These are phyloP conservation scores for Odontamblyopus lacepedii DNA, from an alignment of 2,797 vertebrate species.

Conservation along the genomic window DNA sequence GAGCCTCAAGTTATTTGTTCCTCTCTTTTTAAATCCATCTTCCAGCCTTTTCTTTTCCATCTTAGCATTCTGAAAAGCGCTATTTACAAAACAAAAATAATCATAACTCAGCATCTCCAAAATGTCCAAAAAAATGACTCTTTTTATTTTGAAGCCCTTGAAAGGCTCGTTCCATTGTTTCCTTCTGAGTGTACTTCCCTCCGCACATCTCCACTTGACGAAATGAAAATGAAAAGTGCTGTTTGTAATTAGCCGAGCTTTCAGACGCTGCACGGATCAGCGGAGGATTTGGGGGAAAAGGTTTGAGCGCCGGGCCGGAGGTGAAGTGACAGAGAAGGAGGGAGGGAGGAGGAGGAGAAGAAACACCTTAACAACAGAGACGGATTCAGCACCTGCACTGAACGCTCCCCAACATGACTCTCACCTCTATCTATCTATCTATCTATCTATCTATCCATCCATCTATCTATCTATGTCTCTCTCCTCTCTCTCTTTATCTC, in stretches of 20 bases:
- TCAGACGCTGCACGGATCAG: constrained; percentile 50
- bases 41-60: too few relatives aligned
- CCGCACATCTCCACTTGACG: constrained; percentile 27
- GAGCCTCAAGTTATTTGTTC: too few relatives aligned
- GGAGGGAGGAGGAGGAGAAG: not conserved
- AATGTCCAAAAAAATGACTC: not conserved
- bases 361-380: constrained; percentile 19
- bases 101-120: not conserved
- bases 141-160: not conserved
- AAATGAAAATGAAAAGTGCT: constrained; percentile 26
- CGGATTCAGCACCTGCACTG: not conserved
- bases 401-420: too few relatives aligned
- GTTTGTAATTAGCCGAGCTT: constrained; percentile 53
- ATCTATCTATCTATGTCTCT: too few relatives aligned
- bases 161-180: constrained; percentile 14
- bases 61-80: not conserved
- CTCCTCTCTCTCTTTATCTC: too few relatives aligned
- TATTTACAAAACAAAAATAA: not conserved
- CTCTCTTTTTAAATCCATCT: too few relatives aligned
- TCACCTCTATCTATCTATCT: too few relatives aligned
- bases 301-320: constrained; percentile 50
- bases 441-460: too few relatives aligned
- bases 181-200: constrained; percentile 18
- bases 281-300: constrained; percentile 51
- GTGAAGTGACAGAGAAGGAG: constrained; percentile 50